Conservation (phyloP, 2,888 invertebrate species). For the Aplocera efformata region DNA sequence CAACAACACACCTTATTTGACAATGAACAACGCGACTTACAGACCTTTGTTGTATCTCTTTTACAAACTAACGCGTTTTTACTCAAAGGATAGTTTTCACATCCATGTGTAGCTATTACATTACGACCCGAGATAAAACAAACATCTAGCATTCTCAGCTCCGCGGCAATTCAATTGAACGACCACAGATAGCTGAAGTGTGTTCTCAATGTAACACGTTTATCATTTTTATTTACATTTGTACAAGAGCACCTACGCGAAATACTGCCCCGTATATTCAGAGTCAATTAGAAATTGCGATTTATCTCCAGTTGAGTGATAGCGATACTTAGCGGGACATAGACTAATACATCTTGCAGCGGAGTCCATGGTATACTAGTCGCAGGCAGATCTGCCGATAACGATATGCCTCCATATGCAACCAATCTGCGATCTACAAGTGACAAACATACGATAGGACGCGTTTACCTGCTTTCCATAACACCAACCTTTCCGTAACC, state of each 20-base stretch:
- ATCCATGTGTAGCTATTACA: constrained; percentile 21
- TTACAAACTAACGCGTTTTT: constrained; percentile 13
- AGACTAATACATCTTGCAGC: constrained; percentile 58
- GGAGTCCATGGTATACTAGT: constrained; percentile 42
- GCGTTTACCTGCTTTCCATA: not conserved
- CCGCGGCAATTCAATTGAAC: constrained; percentile 22
- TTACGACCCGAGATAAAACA: constrained; percentile 17
- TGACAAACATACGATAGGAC: constrained; percentile 2
- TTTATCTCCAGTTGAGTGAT: constrained; percentile 58
- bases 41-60: constrained; percentile 4
- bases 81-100: constrained; percentile 20
- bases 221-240: constrained; percentile 28
- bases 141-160: constrained; percentile 17
- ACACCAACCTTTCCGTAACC: no score
- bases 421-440: constrained; percentile 36
- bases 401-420: constrained; percentile 47
- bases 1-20: not conserved
- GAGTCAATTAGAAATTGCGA: constrained; percentile 58
- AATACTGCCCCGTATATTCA: constrained; percentile 24
- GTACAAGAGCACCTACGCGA: constrained; percentile 25
- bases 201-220: constrained; percentile 22
- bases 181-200: constrained; percentile 20
- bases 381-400: constrained; percentile 41
- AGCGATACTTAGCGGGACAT: constrained; percentile 51
- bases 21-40: constrained; percentile 9